Conservation (phyloP, 2,888 invertebrate species). For the Schrankia costaestrigalis region DNA sequence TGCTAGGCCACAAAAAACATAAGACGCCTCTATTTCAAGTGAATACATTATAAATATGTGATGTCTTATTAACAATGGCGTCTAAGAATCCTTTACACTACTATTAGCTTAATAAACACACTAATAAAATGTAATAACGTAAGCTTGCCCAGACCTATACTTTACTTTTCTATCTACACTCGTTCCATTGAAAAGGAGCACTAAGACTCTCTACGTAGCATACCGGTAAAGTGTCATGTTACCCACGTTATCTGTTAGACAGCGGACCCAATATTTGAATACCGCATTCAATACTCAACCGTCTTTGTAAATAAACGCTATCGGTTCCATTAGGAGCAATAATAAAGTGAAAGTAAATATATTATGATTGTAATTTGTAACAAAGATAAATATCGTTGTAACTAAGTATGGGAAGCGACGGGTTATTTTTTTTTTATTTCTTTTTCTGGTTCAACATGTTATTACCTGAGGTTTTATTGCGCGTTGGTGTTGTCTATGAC, state of each 20-base stretch:
- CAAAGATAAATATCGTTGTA: constrained; percentile 28
- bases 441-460: constrained; percentile 9
- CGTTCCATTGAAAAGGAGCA: too few relatives aligned
- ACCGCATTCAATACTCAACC: constrained; percentile 49
- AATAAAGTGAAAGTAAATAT: constrained; percentile 42
- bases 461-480: constrained; percentile 22
- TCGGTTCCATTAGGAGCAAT: constrained; percentile 41
- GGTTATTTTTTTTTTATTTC: constrained; percentile 20
- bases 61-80: too few relatives aligned
- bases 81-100: too few relatives aligned
- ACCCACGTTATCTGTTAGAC: constrained; percentile 54
- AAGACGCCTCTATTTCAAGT: too few relatives aligned
- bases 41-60: too few relatives aligned
- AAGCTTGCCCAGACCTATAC: too few relatives aligned
- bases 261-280: constrained; percentile 57
- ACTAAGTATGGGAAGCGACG: constrained; percentile 24
- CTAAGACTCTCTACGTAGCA: constrained; percentile 29
- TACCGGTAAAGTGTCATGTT: constrained; percentile 54
- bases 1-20: too few relatives aligned
- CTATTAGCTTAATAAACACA: too few relatives aligned
- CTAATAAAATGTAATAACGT: too few relatives aligned
- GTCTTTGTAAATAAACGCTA: constrained; percentile 35
- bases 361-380: constrained; percentile 37
- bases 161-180: too few relatives aligned
- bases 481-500: constrained; percentile 20